phyloP scores from a whole-genome alignment of 1,140 invertebrate genomes.

The Drosophila nannoptera region DNA sequence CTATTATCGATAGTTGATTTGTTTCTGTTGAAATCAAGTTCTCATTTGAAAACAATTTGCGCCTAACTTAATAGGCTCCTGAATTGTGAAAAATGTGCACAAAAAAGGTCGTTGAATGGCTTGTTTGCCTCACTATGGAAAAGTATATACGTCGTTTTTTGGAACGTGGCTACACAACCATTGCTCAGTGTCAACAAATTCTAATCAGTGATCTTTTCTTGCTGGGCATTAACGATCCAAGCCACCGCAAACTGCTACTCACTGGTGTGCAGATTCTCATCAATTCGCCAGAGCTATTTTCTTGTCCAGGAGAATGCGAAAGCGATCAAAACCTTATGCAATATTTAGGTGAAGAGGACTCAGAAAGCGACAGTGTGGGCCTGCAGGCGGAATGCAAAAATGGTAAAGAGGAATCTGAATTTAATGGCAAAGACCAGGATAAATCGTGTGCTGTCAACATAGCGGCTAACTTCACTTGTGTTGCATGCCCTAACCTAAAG shows the following conservation, averaged over 20 bases:
- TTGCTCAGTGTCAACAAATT: conserved; percentile 47
- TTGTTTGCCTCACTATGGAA: conserved; percentile 56
- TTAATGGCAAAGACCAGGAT: neutral
- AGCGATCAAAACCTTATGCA: neutral
- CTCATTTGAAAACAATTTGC: too few relatives aligned
- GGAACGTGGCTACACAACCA: conserved; percentile 34
- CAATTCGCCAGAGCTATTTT: conserved; percentile 22
- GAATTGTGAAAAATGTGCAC: conserved; percentile 28
- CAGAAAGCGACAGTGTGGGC: neutral
- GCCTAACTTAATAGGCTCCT: too few relatives aligned
- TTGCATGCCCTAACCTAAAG: conserved; percentile 1
- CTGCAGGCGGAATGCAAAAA: too few relatives aligned
- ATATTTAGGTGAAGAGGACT: neutral
- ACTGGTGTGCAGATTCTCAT: conserved; percentile 41
- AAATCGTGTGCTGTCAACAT: neutral
- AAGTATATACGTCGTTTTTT: conserved; percentile 31
- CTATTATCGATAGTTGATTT: neutral
- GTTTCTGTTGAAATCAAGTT: neutral
- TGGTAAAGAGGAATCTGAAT: too few relatives aligned
- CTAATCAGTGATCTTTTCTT: conserved; percentile 33
- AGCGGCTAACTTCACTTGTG: neutral
- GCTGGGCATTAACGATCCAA: conserved; percentile 42
- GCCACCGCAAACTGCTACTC: conserved; percentile 39
- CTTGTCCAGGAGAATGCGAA: conserved; percentile 29
- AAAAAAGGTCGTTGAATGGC: conserved; percentile 48